phyloP scores from a whole-genome alignment of 2,113 vertebrate species.

The Festucalex cinctus region DNA sequence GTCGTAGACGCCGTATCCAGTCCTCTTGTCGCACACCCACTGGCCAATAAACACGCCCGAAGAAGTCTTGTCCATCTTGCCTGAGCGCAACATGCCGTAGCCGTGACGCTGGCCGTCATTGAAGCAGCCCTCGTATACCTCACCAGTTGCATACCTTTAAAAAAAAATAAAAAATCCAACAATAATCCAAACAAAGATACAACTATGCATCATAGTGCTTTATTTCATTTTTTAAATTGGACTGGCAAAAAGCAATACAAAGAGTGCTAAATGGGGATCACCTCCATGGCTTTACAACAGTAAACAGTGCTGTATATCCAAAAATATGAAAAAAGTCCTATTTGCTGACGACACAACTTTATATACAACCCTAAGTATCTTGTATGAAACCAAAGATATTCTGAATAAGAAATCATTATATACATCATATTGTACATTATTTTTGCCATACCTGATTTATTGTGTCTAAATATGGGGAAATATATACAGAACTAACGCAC shows the following conservation, averaged over 20 bases:
- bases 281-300: background rate
- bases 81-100: conserved; percentile 91
- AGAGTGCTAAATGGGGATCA: background rate
- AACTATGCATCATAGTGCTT: too few species aligned
- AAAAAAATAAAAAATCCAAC: too few species aligned
- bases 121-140: conserved; percentile 96
- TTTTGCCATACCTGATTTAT: too few species aligned
- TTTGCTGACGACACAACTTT: too few species aligned
- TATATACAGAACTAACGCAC: too few species aligned
- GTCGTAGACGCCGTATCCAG: conserved; percentile 92
- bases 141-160: conserved; percentile 84
- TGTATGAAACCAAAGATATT: too few species aligned
- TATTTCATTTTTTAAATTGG: background rate
- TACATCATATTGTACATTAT: too few species aligned
- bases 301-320: too few species aligned
- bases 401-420: too few species aligned
- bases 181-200: background rate
- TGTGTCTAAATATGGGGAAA: too few species aligned
- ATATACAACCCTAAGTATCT: too few species aligned
- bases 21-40: conserved; percentile 90
- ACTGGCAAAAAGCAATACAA: background rate
- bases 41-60: conserved; percentile 96
- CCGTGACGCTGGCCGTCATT: conserved; percentile 88
- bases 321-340: too few species aligned
- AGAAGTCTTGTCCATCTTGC: conserved; percentile 82